These are phyloP conservation scores for Sandelia bainsii DNA, from an alignment of 2,797 vertebrate genomes.

Conservation along the genomic window DNA sequence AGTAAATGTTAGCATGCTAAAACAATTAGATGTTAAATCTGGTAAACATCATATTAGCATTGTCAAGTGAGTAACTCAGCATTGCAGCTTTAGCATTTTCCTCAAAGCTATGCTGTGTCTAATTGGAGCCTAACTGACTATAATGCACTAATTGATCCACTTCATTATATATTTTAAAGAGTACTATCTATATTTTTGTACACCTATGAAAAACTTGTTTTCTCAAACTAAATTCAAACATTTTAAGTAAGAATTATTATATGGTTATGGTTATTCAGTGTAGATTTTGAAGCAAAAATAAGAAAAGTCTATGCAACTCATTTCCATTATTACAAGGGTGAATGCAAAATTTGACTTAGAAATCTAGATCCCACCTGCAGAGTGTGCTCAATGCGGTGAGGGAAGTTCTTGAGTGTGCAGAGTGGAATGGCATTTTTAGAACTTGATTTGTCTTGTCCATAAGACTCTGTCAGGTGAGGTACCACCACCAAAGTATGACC, in stretches of 20 bases:
- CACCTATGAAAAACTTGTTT: neutral
- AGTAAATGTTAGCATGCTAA: neutral
- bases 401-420: conserved; percentile 90
- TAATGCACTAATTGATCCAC: too few species aligned
- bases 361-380: conserved; percentile 85
- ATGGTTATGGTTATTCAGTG: neutral
- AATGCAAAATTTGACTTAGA: neutral
- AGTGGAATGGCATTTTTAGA: conserved; percentile 75
- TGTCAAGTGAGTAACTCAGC: neutral
- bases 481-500: conserved; percentile 86
- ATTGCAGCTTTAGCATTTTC: neutral
- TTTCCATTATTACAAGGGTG: neutral
- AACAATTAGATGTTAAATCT: neutral
- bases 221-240: neutral
- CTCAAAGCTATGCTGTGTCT: neutral
- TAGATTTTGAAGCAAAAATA: too few species aligned
- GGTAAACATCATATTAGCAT: neutral
- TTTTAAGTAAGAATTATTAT: neutral
- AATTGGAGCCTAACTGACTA: too few species aligned
- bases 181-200: neutral
- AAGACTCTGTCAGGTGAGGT: conserved; percentile 85
- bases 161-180: too few species aligned
- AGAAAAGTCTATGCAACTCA: neutral
- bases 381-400: conserved; percentile 88
- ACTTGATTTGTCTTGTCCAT: conserved; percentile 32